A percentile compares a stretch with the other conserved stretches of the same genome.
Conservation (phyloP, 2,888 invertebrate species). For the Drepana falcataria region DNA sequence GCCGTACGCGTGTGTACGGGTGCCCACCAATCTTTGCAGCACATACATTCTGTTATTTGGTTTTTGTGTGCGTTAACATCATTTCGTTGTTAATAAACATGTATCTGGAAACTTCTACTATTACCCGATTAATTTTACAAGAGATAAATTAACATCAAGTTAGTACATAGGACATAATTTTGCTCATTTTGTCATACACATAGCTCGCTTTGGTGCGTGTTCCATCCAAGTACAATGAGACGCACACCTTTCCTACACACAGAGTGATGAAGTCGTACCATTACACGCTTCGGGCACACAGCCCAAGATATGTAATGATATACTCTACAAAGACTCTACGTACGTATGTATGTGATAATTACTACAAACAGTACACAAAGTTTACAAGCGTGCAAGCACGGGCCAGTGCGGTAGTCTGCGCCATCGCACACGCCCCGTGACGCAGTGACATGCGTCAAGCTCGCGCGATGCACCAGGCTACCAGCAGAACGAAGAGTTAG, state of each 20-base stretch:
- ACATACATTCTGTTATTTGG: too few species aligned
- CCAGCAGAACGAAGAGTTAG: constrained; percentile 49
- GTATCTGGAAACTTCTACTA: too few species aligned
- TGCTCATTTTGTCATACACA: too few species aligned
- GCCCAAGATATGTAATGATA: neutral
- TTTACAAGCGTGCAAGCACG: constrained; percentile 1
- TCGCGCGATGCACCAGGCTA: constrained; percentile 57
- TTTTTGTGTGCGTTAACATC: too few species aligned
- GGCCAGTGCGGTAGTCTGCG: constrained; percentile 1
- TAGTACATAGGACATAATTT: too few species aligned
- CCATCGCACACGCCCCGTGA: constrained; percentile 60
- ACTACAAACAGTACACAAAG: neutral
- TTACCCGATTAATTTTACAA: too few species aligned
- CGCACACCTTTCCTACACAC: too few species aligned
- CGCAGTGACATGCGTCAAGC: constrained; percentile 76
- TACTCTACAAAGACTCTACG: neutral
- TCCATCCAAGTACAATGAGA: too few species aligned
- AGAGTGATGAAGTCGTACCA: neutral
- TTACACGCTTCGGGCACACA: neutral
- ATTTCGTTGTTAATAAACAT: too few species aligned
- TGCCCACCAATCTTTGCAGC: neutral
- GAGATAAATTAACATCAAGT: too few species aligned
- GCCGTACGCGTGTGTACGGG: constrained; percentile 6
- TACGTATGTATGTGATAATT: neutral
- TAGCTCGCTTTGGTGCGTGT: too few species aligned